Conservation (phyloP, 1,140 invertebrate genomes). For the honey bee (Apis mellifera) region DNA sequence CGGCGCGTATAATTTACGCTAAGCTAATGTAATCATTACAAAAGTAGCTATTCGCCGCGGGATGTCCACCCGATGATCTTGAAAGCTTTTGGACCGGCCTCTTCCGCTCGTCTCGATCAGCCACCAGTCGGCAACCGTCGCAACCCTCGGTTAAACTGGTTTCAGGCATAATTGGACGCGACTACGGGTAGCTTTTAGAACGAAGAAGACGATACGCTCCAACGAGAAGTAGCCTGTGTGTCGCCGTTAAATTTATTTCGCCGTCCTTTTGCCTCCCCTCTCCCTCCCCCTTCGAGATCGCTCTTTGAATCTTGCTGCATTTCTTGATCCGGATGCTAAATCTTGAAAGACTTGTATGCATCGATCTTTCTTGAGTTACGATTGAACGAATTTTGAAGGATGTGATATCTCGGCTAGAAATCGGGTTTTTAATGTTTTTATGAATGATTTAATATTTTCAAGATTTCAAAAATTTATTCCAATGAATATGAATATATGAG, state of each 20-base stretch:
- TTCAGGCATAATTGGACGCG: constrained; percentile 74
- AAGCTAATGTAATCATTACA: constrained; percentile 46
- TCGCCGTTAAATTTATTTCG: constrained; percentile 51
- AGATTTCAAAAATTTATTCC: too few relatives aligned
- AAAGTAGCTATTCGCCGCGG: constrained; percentile 41
- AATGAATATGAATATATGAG: too few relatives aligned
- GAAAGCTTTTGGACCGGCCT: not conserved
- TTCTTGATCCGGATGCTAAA: not conserved
- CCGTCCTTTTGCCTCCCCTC: not conserved
- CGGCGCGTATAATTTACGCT: constrained; percentile 42
- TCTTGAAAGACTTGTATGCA: too few relatives aligned
- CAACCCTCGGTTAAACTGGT: constrained; percentile 65
- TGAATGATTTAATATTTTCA: too few relatives aligned
- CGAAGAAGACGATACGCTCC: constrained; percentile 25
- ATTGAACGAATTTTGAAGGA: too few relatives aligned
- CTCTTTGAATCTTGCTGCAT: not conserved
- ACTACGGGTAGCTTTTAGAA: constrained; percentile 40
- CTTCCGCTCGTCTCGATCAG: constrained; percentile 2
- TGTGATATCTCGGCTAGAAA: too few relatives aligned
- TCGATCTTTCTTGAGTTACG: too few relatives aligned
- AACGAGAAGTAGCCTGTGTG: constrained; percentile 18
- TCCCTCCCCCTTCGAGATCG: not conserved
- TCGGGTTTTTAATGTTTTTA: too few relatives aligned
- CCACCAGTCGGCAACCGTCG: constrained; percentile 21
- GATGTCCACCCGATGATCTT: constrained; percentile 33